phyloP scores from a whole-genome alignment of 2,797 vertebrate genomes.

The Merluccius polli region DNA sequence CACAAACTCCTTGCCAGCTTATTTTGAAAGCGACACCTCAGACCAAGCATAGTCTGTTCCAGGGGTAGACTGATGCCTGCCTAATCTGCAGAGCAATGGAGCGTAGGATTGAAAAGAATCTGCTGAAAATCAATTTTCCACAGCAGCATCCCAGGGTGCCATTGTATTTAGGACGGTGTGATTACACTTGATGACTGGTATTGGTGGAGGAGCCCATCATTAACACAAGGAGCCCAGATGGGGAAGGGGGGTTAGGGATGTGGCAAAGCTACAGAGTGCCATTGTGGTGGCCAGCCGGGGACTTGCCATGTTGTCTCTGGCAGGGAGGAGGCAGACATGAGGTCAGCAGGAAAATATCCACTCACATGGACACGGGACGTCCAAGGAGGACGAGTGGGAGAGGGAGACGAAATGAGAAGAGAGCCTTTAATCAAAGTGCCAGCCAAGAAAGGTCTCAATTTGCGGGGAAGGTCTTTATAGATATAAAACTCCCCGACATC shows the following conservation, averaged over 20 bases:
- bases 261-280: slow-evolving; percentile 52
- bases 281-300: slow-evolving; percentile 53
- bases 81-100: slow-evolving; percentile 24
- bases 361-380: slow-evolving; percentile 60
- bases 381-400: slow-evolving; percentile 55
- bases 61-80: slow-evolving; percentile 22
- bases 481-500: slow-evolving; percentile 38
- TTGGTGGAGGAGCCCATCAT: slow-evolving; percentile 20
- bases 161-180: neutral
- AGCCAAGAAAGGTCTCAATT: slow-evolving; percentile 32
- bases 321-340: slow-evolving; percentile 63
- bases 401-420: slow-evolving; percentile 27
- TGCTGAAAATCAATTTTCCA: neutral
- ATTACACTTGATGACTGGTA: slow-evolving; percentile 9
- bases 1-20: slow-evolving; percentile 16
- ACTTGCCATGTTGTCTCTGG: slow-evolving; percentile 66
- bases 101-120: slow-evolving; percentile 20
- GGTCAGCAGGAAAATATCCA: slow-evolving; percentile 73
- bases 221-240: slow-evolving; percentile 7
- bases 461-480: slow-evolving; percentile 37
- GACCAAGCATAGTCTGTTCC: slow-evolving; percentile 21
- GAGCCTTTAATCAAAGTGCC: slow-evolving; percentile 54
- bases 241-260: slow-evolving; percentile 35
- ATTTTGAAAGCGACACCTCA: slow-evolving; percentile 24
- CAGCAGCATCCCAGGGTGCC: neutral